These are phyloP conservation scores for Sericinus montela DNA, from an alignment of 2,888 invertebrate genomes.

Conservation along the genomic window DNA sequence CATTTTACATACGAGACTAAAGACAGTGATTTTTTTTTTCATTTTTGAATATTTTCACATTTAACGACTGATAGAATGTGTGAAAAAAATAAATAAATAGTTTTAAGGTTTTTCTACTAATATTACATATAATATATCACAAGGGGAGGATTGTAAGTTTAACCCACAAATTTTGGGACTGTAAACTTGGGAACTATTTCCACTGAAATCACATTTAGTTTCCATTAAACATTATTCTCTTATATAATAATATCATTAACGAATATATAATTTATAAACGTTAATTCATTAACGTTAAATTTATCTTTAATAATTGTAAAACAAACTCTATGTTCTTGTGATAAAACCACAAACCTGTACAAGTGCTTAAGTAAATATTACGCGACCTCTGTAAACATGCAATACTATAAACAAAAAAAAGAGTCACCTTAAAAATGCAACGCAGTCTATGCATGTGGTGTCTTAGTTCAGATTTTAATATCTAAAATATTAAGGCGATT, in stretches of 20 bases:
- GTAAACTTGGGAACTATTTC: conserved; percentile 18
- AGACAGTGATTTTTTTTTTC: conserved; percentile 20
- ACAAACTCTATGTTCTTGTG: conserved; percentile 7
- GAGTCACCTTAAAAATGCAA: conserved; percentile 69
- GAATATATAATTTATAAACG: conserved; percentile 8
- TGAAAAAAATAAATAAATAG: neutral
- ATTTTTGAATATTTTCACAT: conserved; percentile 28
- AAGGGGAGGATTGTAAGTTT: conserved; percentile 48
- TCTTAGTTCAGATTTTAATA: conserved; percentile 48
- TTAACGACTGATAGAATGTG: conserved; percentile 27
- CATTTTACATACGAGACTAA: conserved; percentile 1
- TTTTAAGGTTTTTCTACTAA: neutral
- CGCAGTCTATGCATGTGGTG: conserved; percentile 71
- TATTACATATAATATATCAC: conserved; percentile 48
- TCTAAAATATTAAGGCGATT: conserved; percentile 63
- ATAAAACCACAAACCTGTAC: conserved; percentile 24
- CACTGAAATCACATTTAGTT: conserved; percentile 25
- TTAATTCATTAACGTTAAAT: conserved; percentile 6
- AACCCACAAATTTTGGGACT: conserved; percentile 35
- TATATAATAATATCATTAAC: conserved; percentile 13
- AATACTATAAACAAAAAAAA: conserved; percentile 34
- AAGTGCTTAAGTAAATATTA: conserved; percentile 30
- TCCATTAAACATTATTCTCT: neutral
- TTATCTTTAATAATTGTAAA: conserved; percentile 2
- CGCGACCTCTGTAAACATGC: conserved; percentile 29